Evolutionary conservation across 2,888 invertebrate species (phyloP).

Genomic region (Nemoura dubitans): DNA sequence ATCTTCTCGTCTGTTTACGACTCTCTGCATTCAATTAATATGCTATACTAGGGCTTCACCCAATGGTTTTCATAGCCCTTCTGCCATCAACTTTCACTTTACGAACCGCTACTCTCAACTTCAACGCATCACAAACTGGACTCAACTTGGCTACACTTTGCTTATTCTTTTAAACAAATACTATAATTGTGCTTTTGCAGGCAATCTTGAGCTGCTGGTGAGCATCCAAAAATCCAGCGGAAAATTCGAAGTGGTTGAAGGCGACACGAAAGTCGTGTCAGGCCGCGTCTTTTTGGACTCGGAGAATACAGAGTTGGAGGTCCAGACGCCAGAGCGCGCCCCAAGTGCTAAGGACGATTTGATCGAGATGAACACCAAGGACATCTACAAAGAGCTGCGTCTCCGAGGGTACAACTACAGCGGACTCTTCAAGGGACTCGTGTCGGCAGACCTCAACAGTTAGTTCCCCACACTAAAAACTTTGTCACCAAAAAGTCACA

Average conservation of each 20-base stretch:
- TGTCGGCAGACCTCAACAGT: conserved; percentile 16
- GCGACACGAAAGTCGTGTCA: conserved; percentile 44
- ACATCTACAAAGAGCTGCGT: conserved; percentile 76
- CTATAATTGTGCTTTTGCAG: conserved; percentile 23
- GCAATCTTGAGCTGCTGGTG: conserved; percentile 51
- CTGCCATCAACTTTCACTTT: too few species aligned
- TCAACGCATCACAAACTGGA: too few species aligned
- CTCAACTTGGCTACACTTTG: too few species aligned
- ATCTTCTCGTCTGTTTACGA: too few species aligned
- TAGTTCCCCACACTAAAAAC: too few species aligned
- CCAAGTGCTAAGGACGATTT: conserved; percentile 34
- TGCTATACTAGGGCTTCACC: too few species aligned
- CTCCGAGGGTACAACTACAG: conserved; percentile 76
- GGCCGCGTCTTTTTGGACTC: conserved; percentile 41
- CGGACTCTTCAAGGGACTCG: conserved; percentile 61
- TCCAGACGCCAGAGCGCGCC: background rate
- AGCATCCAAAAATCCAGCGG: conserved; percentile 48
- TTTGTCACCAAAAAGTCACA: too few species aligned
- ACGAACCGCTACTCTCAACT: too few species aligned
- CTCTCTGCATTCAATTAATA: too few species aligned
- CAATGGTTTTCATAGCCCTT: too few species aligned
- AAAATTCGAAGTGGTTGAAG: conserved; percentile 49
- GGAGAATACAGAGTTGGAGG: background rate
- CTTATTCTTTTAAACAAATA: too few species aligned
- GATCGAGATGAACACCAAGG: too few species aligned